Evolutionary conservation across 2,113 vertebrate genomes (phyloP).

Genomic region (Nasalis larvatus): DNA sequence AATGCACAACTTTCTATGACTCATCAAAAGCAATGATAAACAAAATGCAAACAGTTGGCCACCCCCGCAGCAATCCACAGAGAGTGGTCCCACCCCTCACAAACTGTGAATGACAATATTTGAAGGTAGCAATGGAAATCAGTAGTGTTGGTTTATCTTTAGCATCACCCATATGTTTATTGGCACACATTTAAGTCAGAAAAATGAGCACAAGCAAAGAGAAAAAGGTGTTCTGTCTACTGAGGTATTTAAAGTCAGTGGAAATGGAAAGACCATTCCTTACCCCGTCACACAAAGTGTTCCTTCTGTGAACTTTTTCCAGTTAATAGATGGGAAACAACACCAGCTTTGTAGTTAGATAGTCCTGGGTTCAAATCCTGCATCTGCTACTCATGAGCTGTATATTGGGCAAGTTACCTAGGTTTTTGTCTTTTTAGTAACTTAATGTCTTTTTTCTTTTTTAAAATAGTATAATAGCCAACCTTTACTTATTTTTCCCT

Average conservation of each 20-base stretch:
- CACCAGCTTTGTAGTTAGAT: not conserved
- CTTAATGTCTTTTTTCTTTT: not conserved
- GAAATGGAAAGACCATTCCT: not conserved
- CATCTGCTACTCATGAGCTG: not conserved
- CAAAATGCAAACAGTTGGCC: conserved; percentile 62
- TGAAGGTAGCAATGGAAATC: conserved; percentile 60
- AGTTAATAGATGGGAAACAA: not conserved
- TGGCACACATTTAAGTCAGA: conserved; percentile 36
- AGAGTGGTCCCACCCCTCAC: conserved; percentile 24
- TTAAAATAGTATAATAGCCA: not conserved
- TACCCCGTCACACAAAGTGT: not conserved
- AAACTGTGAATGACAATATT: conserved; percentile 55
- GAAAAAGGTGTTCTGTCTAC: not conserved
- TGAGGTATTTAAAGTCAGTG: not conserved
- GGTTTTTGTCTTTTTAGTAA: not conserved
- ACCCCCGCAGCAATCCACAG: conserved; percentile 5
- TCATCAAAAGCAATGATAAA: conserved; percentile 64
- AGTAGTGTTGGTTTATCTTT: conserved; percentile 52
- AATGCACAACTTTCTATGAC: conserved; percentile 46
- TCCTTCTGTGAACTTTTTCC: not conserved
- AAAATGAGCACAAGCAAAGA: not conserved
- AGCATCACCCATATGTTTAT: conserved; percentile 57
- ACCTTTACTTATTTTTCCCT: not conserved
- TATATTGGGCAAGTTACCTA: not conserved
- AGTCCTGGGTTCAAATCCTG: not conserved